phyloP scores from a whole-genome alignment of 2,888 invertebrate genomes.

The Pyrocoelia pectoralis region DNA sequence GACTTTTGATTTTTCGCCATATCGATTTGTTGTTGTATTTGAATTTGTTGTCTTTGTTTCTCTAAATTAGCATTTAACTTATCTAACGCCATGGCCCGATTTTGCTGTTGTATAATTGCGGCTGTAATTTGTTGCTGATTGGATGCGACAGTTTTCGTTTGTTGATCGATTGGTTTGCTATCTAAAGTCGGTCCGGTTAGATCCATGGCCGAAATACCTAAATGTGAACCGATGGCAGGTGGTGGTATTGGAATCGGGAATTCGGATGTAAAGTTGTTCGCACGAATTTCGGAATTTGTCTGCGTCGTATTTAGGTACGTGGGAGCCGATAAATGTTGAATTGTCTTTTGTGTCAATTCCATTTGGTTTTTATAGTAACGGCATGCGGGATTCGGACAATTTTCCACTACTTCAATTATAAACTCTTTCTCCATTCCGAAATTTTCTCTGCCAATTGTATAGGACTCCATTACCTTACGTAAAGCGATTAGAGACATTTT shows the following conservation, averaged over 20 bases:
- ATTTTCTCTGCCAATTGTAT: constrained; percentile 82
- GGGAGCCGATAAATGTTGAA: constrained; percentile 70
- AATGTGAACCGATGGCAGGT: constrained; percentile 50
- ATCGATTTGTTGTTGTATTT: constrained; percentile 55
- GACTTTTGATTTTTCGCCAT: constrained; percentile 53
- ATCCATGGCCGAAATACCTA: constrained; percentile 56
- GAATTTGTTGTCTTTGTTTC: constrained; percentile 65
- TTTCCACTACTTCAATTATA: constrained; percentile 87
- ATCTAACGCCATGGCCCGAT: constrained; percentile 67
- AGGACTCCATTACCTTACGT: constrained; percentile 78
- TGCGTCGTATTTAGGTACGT: constrained; percentile 57
- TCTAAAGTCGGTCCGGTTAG: constrained; percentile 55
- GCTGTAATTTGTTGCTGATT: constrained; percentile 66
- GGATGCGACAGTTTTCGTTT: constrained; percentile 57
- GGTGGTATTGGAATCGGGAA: constrained; percentile 52
- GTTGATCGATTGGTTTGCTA: constrained; percentile 51
- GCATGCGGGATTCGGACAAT: constrained; percentile 87
- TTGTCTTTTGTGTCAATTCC: constrained; percentile 74
- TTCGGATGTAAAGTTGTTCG: constrained; percentile 51
- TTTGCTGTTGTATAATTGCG: constrained; percentile 72
- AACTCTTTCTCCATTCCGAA: constrained; percentile 92
- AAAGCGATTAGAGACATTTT: neutral
- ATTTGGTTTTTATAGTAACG: constrained; percentile 87
- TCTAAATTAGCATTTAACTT: constrained; percentile 65
- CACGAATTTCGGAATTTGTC: constrained; percentile 53